Evolutionary conservation across 2,888 invertebrate genomes (phyloP), one percentile per base, ranked within the genome.

Genomic region (Thumatha senex): DNA sequence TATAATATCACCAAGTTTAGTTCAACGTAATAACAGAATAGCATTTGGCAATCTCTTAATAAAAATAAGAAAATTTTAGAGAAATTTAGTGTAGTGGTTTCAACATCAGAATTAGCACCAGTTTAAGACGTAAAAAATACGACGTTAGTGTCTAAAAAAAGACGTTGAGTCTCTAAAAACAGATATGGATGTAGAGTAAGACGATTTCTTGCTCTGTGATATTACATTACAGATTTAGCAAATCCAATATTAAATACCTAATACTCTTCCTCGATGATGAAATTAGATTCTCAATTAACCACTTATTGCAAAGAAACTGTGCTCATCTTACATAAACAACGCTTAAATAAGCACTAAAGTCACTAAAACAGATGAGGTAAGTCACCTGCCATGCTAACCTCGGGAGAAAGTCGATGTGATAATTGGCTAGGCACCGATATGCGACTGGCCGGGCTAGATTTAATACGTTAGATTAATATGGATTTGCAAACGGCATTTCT

Each of bases 401-500:
- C 58, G 52, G 76, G 90, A 84, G 90, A 90, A 90, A 90, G 90
- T 91, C 79, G 90, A 88, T 90, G 89, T 90, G 90, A 83, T 90
- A 89, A 91, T 89, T 89, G 89, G 84, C 82, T 76, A 80, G 67
- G 82, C 80, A 76, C 62, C 83, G 83, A 82, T 81, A 85, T 84
- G 83, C 83, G 84, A 84, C 88, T 77, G 77, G 80, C 75, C 80
- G 63, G 74, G 69, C 74, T 65, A 65, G 67, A 70, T 69, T 60
- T 61, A 74, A 56, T 56, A 54, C 48, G 53, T 40, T 43, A 46
- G 54, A 38, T 42, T 76, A 67, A 9, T 51, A 41, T 79, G 81
- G 87, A 88, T 54, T 63, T 42, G 50, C 9, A 5, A 24, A n/a
- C n/a, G n/a, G 18, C 5, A 24, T 24, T 24, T 24, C 3, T 24